Conservation (phyloP, 2,797 vertebrate genomes). For the Rhodeus uyekii region DNA sequence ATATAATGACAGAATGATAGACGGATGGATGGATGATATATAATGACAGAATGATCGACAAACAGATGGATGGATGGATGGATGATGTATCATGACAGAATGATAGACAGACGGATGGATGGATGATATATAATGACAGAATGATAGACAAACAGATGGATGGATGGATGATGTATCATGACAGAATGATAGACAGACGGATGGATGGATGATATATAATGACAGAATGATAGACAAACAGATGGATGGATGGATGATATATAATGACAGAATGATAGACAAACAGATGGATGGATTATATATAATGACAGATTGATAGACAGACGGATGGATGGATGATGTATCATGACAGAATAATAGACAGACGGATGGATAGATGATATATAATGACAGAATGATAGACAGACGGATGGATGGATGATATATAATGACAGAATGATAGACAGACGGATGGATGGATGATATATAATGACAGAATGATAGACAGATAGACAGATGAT, state of each 20-base stretch:
- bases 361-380: neutral
- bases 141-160: too few relatives aligned
- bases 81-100: neutral
- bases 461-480: accelerated
- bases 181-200: neutral
- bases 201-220: neutral
- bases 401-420: accelerated
- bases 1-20: too few relatives aligned
- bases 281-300: neutral
- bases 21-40: too few relatives aligned
- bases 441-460: neutral
- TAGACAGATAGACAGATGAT: accelerated
- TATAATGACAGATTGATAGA: neutral
- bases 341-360: accelerated
- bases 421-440: neutral
- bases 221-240: neutral
- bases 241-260: neutral
- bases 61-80: too few relatives aligned
- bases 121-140: too few relatives aligned
- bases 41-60: too few relatives aligned
- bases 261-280: neutral
- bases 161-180: neutral
- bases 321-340: neutral
- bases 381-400: accelerated
- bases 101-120: neutral